phyloP scores from a whole-genome alignment of 2,888 invertebrate species.

The Ctena decussata region DNA sequence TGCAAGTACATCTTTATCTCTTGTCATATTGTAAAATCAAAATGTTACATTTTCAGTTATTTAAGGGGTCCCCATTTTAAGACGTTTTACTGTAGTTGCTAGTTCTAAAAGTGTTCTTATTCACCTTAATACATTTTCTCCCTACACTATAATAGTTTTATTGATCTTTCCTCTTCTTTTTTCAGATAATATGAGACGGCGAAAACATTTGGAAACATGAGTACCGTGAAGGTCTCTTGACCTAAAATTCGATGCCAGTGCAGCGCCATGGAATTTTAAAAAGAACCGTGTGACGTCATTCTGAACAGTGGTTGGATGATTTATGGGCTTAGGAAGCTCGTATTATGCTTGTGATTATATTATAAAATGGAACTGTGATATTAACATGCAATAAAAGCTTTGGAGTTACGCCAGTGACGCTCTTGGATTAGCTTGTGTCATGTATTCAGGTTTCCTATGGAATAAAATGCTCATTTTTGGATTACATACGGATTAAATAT shows the following conservation, averaged over 20 bases:
- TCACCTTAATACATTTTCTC: no score
- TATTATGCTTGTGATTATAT: not conserved
- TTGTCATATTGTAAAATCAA: no score
- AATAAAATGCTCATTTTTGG: not conserved
- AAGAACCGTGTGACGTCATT: not conserved
- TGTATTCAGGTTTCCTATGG: not conserved
- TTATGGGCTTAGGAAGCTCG: not conserved
- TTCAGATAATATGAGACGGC: not conserved
- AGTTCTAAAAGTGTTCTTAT: no score
- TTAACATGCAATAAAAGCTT: not conserved
- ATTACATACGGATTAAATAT: not conserved
- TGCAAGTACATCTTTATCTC: no score
- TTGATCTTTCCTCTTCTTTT: no score
- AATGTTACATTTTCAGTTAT: no score
- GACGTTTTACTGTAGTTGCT: no score
- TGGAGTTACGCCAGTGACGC: not conserved
- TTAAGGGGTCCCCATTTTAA: no score
- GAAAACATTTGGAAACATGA: not conserved
- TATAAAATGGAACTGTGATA: slow-evolving; percentile 1
- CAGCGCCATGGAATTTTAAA: not conserved
- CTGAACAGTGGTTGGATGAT: not conserved
- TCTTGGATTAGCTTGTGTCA: not conserved
- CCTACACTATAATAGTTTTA: no score
- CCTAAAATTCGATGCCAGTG: not conserved
- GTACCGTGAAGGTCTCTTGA: not conserved